Evolutionary conservation across 2,113 vertebrate genomes (phyloP).

Genomic region (Paramormyrops kingsleyae): DNA sequence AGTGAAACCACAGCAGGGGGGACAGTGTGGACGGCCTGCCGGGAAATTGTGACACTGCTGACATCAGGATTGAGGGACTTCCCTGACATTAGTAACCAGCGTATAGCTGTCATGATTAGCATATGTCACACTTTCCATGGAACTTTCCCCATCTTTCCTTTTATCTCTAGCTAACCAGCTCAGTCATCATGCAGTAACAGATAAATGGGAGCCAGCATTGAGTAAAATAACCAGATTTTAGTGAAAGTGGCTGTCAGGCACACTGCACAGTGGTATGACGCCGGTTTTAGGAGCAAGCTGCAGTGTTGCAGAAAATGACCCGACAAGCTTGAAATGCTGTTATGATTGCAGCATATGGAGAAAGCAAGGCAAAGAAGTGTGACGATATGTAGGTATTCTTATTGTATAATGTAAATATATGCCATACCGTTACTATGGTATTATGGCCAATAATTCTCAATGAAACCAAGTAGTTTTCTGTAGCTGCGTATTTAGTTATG

Average conservation of each 20-base stretch:
- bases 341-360: background rate
- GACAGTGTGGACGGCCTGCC: background rate
- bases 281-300: background rate
- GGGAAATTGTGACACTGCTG: background rate
- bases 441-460: background rate
- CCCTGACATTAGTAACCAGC: background rate
- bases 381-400: background rate
- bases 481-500: background rate
- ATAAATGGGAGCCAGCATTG: background rate
- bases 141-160: background rate
- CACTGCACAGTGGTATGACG: background rate
- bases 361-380: background rate
- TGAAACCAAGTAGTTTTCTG: background rate
- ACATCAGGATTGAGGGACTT: background rate
- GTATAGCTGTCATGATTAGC: background rate
- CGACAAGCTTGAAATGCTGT: background rate
- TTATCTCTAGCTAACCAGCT: background rate
- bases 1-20: background rate
- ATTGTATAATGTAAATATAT: background rate
- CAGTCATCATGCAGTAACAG: background rate
- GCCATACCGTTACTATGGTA: background rate
- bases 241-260: background rate
- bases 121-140: background rate
- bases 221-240: background rate
- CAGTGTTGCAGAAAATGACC: background rate